Conservation (phyloP, 2,888 invertebrate species). For the Pyrrhia umbra region DNA sequence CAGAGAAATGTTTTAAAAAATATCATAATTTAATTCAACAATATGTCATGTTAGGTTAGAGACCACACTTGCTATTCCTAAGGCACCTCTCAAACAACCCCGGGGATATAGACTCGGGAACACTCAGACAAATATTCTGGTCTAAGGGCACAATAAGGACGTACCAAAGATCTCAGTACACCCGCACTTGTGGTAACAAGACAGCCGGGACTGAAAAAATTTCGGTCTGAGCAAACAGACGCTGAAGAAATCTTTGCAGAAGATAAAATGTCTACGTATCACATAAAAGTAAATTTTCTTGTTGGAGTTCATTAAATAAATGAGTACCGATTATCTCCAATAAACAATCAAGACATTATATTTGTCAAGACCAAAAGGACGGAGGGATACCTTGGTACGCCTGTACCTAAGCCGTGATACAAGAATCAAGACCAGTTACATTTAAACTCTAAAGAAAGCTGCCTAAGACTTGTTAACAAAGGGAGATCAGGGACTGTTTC, state of each 20-base stretch:
- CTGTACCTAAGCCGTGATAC: slow-evolving; percentile 5
- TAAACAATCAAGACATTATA: slow-evolving; percentile 14
- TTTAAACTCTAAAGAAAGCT: neutral
- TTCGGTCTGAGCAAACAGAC: slow-evolving; percentile 14
- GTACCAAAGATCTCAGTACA: slow-evolving; percentile 31
- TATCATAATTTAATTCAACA: neutral
- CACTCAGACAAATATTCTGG: slow-evolving; percentile 28
- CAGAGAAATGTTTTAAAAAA: neutral
- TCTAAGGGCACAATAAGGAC: slow-evolving; percentile 40
- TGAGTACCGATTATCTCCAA: slow-evolving; percentile 20
- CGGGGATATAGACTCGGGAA: slow-evolving; percentile 23
- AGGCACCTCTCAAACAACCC: slow-evolving; percentile 19
- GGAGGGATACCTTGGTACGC: slow-evolving; percentile 2
- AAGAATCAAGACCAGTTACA: neutral
- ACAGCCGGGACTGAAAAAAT: slow-evolving; percentile 3
- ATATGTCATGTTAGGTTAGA: neutral
- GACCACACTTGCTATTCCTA: slow-evolving; percentile 21
- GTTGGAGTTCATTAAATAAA: slow-evolving; percentile 18
- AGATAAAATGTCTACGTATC: slow-evolving; percentile 4
- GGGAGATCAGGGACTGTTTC: slow-evolving; percentile 1
- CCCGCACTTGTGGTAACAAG: slow-evolving; percentile 37
- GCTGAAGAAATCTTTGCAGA: slow-evolving; percentile 12
- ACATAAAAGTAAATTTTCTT: slow-evolving; percentile 11
- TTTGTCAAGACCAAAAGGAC: slow-evolving; percentile 17
- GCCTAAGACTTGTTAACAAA: slow-evolving; percentile 8